These are phyloP conservation scores for Marasmarcha lunaedactyla DNA, from an alignment of 2,888 invertebrate genomes.

Conservation along the genomic window DNA sequence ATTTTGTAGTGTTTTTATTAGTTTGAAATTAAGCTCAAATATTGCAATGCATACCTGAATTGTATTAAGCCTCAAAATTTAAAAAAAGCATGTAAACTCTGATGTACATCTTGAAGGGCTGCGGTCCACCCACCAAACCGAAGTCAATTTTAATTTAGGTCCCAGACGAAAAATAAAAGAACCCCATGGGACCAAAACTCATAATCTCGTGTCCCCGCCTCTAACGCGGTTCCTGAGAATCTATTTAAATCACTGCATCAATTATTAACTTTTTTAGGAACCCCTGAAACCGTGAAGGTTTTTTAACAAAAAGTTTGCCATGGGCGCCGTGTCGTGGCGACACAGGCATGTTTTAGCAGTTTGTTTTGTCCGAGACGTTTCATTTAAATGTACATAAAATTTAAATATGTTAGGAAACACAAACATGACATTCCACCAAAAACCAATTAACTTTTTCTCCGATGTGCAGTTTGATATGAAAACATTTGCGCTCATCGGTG, in stretches of 20 bases:
- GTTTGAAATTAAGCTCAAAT: too few relatives aligned
- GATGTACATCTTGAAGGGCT: too few relatives aligned
- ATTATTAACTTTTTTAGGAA: slow-evolving; percentile 41
- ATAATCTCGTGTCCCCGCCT: slow-evolving; percentile 51
- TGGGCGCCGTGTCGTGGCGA: slow-evolving; percentile 20
- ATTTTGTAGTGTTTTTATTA: too few relatives aligned
- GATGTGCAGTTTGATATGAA: too few relatives aligned
- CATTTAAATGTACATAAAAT: slow-evolving; percentile 1
- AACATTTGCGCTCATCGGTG: too few relatives aligned
- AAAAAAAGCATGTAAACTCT: too few relatives aligned
- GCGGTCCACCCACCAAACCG: neutral
- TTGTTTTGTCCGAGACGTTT: neutral
- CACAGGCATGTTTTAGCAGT: neutral
- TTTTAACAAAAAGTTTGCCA: slow-evolving; percentile 35
- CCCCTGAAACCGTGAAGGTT: slow-evolving; percentile 23
- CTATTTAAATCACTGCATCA: slow-evolving; percentile 36
- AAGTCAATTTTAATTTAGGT: slow-evolving; percentile 55
- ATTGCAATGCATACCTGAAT: too few relatives aligned
- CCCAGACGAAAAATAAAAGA: slow-evolving; percentile 50
- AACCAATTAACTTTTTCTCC: too few relatives aligned
- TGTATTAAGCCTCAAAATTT: too few relatives aligned
- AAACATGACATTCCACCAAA: neutral
- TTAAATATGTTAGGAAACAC: slow-evolving; percentile 1
- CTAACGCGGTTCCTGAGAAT: slow-evolving; percentile 33
- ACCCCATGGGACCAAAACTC: slow-evolving; percentile 28